Conservation (phyloP, 2,888 invertebrate genomes). For the Laspeyria flexula region DNA sequence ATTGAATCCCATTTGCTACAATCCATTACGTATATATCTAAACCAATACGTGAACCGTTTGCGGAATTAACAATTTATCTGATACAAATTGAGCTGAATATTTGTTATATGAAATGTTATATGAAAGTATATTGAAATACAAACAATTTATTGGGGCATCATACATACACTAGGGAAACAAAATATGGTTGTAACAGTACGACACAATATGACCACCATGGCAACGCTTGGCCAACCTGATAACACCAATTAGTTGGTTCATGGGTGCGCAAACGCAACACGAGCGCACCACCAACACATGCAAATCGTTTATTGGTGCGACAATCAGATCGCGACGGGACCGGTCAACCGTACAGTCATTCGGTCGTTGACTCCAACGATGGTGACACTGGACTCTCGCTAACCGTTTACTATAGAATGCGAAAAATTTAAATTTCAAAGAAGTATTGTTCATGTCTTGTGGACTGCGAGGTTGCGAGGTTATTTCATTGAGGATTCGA, state of each 20-base stretch:
- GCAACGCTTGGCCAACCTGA: conserved; percentile 56
- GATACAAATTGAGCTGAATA: conserved; percentile 1
- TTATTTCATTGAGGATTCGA: neutral
- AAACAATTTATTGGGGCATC: neutral
- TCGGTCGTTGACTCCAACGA: conserved; percentile 71
- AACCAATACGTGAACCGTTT: conserved; percentile 24
- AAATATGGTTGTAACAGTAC: conserved; percentile 9
- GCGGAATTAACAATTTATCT: conserved; percentile 30
- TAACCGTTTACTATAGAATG: conserved; percentile 15
- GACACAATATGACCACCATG: conserved; percentile 30
- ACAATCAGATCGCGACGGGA: conserved; percentile 82
- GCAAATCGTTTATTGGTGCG: conserved; percentile 81
- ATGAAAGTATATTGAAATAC: no score
- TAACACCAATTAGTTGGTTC: conserved; percentile 65
- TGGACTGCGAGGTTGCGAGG: neutral
- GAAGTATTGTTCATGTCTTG: neutral
- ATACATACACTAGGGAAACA: neutral
- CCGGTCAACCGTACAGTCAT: conserved; percentile 74
- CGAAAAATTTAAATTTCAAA: neutral
- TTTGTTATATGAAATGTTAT: neutral
- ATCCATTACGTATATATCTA: conserved; percentile 47
- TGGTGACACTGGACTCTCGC: conserved; percentile 56
- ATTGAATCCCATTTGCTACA: conserved; percentile 56
- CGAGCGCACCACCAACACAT: conserved; percentile 65
- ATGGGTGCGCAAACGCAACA: conserved; percentile 72